A percentile compares a stretch with the other conserved stretches of the same genome.
phyloP scores from a whole-genome alignment of 2,797 vertebrate species.

The Botia kubotai region DNA sequence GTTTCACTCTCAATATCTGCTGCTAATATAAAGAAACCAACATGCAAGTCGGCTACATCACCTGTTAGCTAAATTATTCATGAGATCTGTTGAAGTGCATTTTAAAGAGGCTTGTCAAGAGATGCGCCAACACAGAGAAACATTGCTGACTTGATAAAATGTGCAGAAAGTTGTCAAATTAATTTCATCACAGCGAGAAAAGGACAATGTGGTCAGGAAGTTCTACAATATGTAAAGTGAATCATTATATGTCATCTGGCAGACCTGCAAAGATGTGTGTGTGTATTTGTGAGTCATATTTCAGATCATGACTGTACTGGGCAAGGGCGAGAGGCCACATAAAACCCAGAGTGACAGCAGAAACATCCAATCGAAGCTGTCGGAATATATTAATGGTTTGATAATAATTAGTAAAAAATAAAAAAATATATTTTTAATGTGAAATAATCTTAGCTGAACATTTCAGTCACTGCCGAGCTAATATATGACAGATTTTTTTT shows the following conservation, averaged over 20 bases:
- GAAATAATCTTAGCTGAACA: too few relatives aligned
- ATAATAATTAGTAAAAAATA: not conserved
- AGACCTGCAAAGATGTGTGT: not conserved
- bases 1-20: slow-evolving; percentile 50
- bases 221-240: not conserved
- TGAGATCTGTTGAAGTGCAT: slow-evolving; percentile 52
- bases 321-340: not conserved
- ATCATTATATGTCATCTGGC: not conserved
- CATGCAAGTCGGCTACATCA: slow-evolving; percentile 62
- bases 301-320: slow-evolving; percentile 23
- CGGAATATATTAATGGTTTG: not conserved
- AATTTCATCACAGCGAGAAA: not conserved
- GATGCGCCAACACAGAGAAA: slow-evolving; percentile 5
- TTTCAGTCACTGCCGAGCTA: too few relatives aligned
- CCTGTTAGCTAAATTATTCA: slow-evolving; percentile 59
- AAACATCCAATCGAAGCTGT: too few relatives aligned
- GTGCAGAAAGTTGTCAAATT: not conserved
- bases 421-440: too few relatives aligned
- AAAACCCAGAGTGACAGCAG: too few relatives aligned
- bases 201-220: not conserved
- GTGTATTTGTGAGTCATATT: not conserved
- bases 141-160: slow-evolving; percentile 8
- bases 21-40: slow-evolving; percentile 64
- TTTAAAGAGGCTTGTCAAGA: slow-evolving; percentile 45
- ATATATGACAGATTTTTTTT: too few relatives aligned